Base-by-base conservation (phyloP, 2,888 invertebrate genomes). In the Apomyelois bistriatella region DNA sequence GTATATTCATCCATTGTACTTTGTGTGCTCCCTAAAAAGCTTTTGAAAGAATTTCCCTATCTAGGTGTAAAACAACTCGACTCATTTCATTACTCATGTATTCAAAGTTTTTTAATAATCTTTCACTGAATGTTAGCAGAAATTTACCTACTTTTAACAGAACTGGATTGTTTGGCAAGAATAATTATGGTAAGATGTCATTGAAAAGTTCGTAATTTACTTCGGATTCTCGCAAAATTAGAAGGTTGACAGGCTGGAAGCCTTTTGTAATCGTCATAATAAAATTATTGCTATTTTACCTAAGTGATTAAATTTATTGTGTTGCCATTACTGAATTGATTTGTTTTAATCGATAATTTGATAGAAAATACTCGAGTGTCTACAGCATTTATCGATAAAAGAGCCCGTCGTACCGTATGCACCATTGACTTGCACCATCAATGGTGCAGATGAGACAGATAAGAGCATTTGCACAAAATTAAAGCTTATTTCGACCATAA, bases 101-200 rank as follows among this genome's bases (percentile, higher is more conserved):
- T 59, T 56, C 46, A 59, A 66, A 68, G 59, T 68, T 68, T 66
- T 65, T 67, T 66, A 65, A 66, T 68, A 64, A 65, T 60, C 60
- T 62, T 60, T 60, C 64, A 57, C 54, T 53, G 56, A 17, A 50
- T 59, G 63, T 60, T 61, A 64, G 57, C 54, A 54, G 56, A 17
- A 50, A 48, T 53, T 57, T 55, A 56, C n/a, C n/a, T n/a, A n/a
- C 30, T 35, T 40, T 40, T 9, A 15, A 15, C 40, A 43, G 35
- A 37, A 37, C 10, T 41, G 38, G 32, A 42, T 53, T 55, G 28
- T 36, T 59, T 54, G 46, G 38, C 47, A 38, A 53, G 54, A 35
- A 46, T 16, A 46, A 46, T 48, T 48, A 17, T 17, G 28, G 36
- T 48, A 22, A 48, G 37, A 48, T 48, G 43, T 46, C 7, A 48